phyloP scores from a whole-genome alignment of 2,113 vertebrate species.

The Macheiramphus alcinus region DNA sequence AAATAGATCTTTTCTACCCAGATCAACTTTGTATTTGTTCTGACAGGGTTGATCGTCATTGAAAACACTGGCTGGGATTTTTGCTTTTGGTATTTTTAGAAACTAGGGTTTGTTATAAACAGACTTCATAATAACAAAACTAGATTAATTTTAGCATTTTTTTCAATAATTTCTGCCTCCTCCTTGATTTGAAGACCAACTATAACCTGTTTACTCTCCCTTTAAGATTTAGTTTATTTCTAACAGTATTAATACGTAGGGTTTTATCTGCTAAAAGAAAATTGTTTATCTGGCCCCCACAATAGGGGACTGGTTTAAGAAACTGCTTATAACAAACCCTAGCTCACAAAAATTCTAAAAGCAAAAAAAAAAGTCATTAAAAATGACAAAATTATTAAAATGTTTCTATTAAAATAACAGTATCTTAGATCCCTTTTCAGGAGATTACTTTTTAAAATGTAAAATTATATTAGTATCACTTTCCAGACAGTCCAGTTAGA shows the following conservation, averaged over 20 bases:
- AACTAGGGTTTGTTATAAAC: not conserved
- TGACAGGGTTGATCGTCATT: not conserved
- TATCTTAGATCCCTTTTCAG: not conserved
- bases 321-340: not conserved
- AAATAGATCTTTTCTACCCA: not conserved
- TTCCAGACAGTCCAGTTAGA: not conserved
- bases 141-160: not conserved
- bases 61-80: not conserved
- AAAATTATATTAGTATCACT: not conserved
- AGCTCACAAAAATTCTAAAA: not conserved
- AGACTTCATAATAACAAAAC: not conserved
- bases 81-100: not conserved
- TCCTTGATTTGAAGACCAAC: not conserved
- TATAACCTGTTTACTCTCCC: not conserved
- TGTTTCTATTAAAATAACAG: not conserved
- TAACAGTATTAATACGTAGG: not conserved
- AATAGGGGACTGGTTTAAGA: not conserved
- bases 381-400: not conserved
- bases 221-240: not conserved
- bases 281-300: not conserved
- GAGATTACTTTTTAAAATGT: not conserved
- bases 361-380: not conserved
- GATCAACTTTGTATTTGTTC: not conserved
- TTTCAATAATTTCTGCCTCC: not conserved
- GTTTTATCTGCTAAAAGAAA: not conserved